Percentiles rank a stretch among this genome's conserved stretches.
phyloP scores from a whole-genome alignment of 2,113 vertebrate genomes.

The Dasyprocta punctata region DNA sequence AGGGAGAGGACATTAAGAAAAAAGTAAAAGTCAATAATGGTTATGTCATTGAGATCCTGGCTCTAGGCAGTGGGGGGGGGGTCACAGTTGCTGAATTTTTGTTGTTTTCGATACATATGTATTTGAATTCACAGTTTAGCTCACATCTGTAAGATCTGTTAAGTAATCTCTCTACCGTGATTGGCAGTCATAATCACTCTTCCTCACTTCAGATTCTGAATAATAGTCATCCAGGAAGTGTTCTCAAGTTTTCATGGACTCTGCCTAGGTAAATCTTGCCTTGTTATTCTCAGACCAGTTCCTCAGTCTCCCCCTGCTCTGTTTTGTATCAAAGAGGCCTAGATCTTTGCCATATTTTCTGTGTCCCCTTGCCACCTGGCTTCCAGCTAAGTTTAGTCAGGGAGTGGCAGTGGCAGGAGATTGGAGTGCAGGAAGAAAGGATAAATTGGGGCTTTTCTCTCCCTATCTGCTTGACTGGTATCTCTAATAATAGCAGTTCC shows the following conservation, averaged over 20 bases:
- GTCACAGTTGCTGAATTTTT: not conserved
- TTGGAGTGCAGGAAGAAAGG: not conserved
- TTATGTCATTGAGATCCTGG: not conserved
- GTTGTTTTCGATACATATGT: not conserved
- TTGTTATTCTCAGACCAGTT: not conserved
- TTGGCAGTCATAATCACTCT: not conserved
- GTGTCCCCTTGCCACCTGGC: not conserved
- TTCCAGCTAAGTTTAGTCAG: not conserved
- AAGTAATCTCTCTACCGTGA: not conserved
- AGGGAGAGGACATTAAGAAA: not conserved
- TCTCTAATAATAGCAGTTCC: not conserved
- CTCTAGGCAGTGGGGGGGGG: not conserved
- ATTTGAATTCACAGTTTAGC: conserved; percentile 29
- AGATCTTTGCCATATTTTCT: conserved; percentile 7
- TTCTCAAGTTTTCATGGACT: not conserved
- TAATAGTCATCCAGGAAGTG: not conserved
- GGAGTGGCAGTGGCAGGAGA: not conserved
- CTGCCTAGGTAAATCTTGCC: not conserved
- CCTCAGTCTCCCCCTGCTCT: not conserved
- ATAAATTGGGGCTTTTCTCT: not conserved
- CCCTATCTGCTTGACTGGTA: not conserved
- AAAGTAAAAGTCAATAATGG: not conserved
- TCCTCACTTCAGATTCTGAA: conserved; percentile 11
- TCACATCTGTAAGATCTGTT: not conserved
- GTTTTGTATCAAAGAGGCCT: not conserved